Conservation (phyloP, 2,113 vertebrate genomes). For the Oncorhynchus keta region DNA sequence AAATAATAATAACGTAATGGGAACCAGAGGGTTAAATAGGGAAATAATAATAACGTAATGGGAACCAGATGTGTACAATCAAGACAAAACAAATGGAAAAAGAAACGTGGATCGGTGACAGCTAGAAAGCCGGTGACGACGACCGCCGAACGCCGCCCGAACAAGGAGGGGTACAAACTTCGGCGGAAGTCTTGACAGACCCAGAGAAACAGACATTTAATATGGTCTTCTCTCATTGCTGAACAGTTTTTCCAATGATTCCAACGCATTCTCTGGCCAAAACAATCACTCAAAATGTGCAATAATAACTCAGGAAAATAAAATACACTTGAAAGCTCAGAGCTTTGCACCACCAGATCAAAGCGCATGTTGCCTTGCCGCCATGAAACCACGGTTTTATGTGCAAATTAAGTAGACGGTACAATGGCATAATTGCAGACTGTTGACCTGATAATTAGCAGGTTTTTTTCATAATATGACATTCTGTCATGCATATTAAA, state of each 20-base stretch:
- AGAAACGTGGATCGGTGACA: no score
- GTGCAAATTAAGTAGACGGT: slow-evolving; percentile 56
- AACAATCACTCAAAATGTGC: slow-evolving; percentile 49
- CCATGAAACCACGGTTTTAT: slow-evolving; percentile 57
- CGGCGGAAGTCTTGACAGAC: no score
- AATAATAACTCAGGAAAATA: slow-evolving; percentile 64
- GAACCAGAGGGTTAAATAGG: no score
- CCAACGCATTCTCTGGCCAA: slow-evolving; percentile 40
- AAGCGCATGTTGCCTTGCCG: slow-evolving; percentile 43
- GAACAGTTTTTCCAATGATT: slow-evolving; percentile 6
- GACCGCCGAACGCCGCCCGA: no score
- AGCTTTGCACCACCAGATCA: slow-evolving; percentile 50
- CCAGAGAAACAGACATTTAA: not conserved
- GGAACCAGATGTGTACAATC: no score
- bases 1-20: no score
- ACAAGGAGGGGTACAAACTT: no score
- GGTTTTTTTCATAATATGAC: slow-evolving; percentile 39
- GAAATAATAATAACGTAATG: no score
- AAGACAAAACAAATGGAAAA: no score
- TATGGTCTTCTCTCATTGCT: slow-evolving; percentile 51
- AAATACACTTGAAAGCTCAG: slow-evolving; percentile 64
- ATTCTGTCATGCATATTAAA: slow-evolving; percentile 71
- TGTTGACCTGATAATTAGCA: slow-evolving; percentile 21
- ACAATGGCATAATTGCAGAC: slow-evolving; percentile 48
- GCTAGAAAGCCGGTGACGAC: no score